Percentiles rank a stretch among this genome's conserved stretches.
Conservation (phyloP, 1,140 invertebrate species). For the Drosophila sulfurigaster region DNA sequence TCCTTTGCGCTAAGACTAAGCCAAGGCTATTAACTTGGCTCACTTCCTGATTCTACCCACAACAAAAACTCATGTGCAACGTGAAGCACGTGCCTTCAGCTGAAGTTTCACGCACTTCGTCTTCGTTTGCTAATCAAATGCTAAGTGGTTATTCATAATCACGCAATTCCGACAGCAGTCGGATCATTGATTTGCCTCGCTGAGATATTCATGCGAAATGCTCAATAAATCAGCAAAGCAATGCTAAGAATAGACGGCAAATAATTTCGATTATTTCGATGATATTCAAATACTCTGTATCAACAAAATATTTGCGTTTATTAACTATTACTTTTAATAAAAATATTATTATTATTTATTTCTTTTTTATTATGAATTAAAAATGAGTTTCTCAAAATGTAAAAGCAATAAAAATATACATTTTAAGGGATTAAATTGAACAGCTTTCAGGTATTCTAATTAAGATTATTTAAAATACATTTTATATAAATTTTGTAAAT, state of each 20-base stretch:
- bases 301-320: too few species aligned
- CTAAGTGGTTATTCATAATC: conserved; percentile 52
- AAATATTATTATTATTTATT: too few species aligned
- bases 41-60: conserved; percentile 18
- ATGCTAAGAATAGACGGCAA: background rate
- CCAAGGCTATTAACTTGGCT: conserved; percentile 20
- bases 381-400: too few species aligned
- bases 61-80: background rate
- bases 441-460: too few species aligned
- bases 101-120: conserved; percentile 41
- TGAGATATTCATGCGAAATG: conserved; percentile 50
- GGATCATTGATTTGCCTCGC: conserved; percentile 32
- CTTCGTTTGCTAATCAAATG: conserved; percentile 59
- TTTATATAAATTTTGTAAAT: too few species aligned
- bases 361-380: too few species aligned
- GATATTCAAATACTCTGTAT: conserved; percentile 26
- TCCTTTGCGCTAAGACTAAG: background rate
- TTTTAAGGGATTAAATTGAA: too few species aligned
- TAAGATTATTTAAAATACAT: too few species aligned
- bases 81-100: conserved; percentile 39
- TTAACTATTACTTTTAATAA: too few species aligned
- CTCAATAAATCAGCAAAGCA: conserved; percentile 55
- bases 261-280: background rate
- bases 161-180: conserved; percentile 37
- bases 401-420: too few species aligned